Evolutionary conservation across 2,888 invertebrate species (phyloP), one percentile per base, ranked within the genome.

Genomic region (Cephus spinipes): DNA sequence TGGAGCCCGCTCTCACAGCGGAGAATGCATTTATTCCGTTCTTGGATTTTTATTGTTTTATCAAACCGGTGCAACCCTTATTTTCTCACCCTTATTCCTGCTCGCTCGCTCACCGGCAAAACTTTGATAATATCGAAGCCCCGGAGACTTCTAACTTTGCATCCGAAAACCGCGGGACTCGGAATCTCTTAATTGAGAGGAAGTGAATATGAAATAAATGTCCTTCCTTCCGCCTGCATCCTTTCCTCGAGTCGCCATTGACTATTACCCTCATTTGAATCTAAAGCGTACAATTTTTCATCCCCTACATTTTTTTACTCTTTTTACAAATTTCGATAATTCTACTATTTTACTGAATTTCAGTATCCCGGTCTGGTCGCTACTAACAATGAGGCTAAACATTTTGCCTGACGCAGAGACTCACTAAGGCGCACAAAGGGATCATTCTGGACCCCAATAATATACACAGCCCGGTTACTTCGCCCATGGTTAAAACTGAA

Each of bases 121-220:
- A 89, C 86, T 87, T 88, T 87, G 85, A 88, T 89, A 88, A 87
- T 87, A 89, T 87, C 85, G 31, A 82, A 81, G 74, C 75, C 77
- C 74, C 68, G 34, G 35, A 76, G 76, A 78, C 76, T 83, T 36
- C n/a, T 30, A 80, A 81, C 77, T 82, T 80, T 35, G 76, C 55
- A 55, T 23, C 33, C 77, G 73, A 73, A 78, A 31, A 12, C 31
- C 75, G 73, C 76, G 74, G 68, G 79, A 74, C 32, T 69, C n/a
- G 77, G 77, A 15, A 76, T 76, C 79, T 83, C 82, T 85, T 87
- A 86, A 87, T 86, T 84, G 82, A 85, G 77, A 81, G 79, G 77
- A 82, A 83, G 81, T 79, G 81, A 81, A 81, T 79, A 81, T 80
- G 77, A 83, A 81, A 79, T 82, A 80, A n/a, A 55, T 76, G 36